Evolutionary conservation across 2,888 invertebrate species (phyloP).

Genomic region (Onchidella celtica): DNA sequence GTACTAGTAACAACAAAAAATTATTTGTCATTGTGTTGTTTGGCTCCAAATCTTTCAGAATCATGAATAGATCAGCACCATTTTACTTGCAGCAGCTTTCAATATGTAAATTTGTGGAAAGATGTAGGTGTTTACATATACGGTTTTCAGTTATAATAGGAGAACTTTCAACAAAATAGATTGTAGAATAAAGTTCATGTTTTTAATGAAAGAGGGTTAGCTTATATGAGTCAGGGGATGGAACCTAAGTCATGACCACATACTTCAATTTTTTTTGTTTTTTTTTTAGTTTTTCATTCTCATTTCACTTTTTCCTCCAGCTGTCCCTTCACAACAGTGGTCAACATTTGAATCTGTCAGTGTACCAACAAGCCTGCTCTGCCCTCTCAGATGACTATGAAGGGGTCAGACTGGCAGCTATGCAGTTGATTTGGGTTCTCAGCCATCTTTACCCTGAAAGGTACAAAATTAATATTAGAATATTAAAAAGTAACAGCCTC

Average conservation of each 20-base stretch:
- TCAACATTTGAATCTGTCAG: slow-evolving; percentile 86
- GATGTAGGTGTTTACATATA: no score
- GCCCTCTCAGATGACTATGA: slow-evolving; percentile 96
- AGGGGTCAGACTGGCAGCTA: slow-evolving; percentile 92
- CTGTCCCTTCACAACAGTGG: slow-evolving; percentile 89
- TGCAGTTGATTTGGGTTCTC: slow-evolving; percentile 91
- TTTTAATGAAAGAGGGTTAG: background rate
- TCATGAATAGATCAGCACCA: no score
- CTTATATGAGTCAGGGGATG: background rate
- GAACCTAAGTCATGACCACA: background rate
- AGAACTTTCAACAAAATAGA: background rate
- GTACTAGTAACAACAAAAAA: no score
- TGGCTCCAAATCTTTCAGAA: background rate
- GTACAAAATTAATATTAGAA: slow-evolving; percentile 58
- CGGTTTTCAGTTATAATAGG: no score
- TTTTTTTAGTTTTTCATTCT: no score
- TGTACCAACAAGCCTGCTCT: slow-evolving; percentile 86
- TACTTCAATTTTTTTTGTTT: no score
- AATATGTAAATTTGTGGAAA: no score
- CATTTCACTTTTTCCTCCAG: slow-evolving; percentile 77
- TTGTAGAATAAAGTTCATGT: background rate
- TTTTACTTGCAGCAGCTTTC: no score
- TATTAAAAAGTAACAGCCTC: no score
- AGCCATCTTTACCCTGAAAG: slow-evolving; percentile 93
- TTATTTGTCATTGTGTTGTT: background rate